Evolutionary conservation across 2,113 vertebrate genomes (phyloP), one percentile per base, ranked within the genome.

Genomic region (Xyliphius kryptos): DNA sequence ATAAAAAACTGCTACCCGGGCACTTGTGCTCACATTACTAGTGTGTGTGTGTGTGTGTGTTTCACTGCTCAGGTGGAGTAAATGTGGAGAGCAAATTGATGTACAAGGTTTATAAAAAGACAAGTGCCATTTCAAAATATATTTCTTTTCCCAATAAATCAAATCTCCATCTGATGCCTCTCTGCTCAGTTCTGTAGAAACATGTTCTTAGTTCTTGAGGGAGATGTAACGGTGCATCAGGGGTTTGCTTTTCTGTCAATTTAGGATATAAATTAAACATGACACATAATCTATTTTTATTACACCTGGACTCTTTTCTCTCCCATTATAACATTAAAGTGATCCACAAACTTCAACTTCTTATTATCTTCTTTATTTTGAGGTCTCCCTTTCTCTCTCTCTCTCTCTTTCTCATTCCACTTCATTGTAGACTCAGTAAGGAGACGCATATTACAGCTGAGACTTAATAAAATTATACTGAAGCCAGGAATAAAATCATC

Each of bases 401-500:
- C 16, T 20, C 19, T 26, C 10, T 17, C n/a, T 32, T 20, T 22
- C 11, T 54, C 15, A 17, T 16, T 38, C 10, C 19, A 19, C 36
- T 13, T 41, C 40, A 14, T 5, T 49, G 36, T 15, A 48, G 36
- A 58, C 15, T 21, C 36, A 19, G 64, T 20, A 5, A 11, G 47
- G 51, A 9, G 38, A 37, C 6, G 38, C 16, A 54, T 21, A 58
- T 36, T 58, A 41, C 50, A 58, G 36, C 5, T 66, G 51, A 58
- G 47, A 9, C 37, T 32, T 66, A 66, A 65, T 65, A 38, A 56
- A 56, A 56, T 48, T n/a, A 48, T 44, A 56, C 32, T 13, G 10
- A 21, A 56, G 47, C 62, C 7, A 41, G 14, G 51, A 38, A 16
- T 64, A 51, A 11, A 16, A 15, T 12, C 26, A 41, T 32, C 9